phyloP scores from a whole-genome alignment of 2,113 vertebrate genomes.

The Ceyx margarethae region DNA sequence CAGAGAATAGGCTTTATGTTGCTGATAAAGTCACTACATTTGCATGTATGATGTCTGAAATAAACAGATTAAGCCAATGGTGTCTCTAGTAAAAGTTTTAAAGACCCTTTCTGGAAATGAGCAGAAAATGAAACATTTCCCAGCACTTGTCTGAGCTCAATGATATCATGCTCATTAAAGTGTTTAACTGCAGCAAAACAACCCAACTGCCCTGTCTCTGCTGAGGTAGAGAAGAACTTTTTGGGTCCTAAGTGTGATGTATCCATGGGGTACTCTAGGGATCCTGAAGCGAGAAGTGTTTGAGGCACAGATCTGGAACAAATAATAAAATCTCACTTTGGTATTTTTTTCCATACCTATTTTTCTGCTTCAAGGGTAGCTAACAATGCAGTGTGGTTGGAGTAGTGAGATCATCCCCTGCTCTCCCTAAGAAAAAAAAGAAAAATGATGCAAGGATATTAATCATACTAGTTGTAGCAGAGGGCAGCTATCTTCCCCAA shows the following conservation, averaged over 20 bases:
- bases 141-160: neutral
- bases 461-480: constrained; percentile 35
- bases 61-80: neutral
- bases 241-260: neutral
- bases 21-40: constrained; percentile 33
- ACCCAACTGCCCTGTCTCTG: neutral
- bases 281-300: neutral
- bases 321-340: neutral
- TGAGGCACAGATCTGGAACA: neutral
- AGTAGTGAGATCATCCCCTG: neutral
- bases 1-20: neutral
- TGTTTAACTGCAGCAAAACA: neutral
- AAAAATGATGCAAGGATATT: neutral
- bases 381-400: neutral
- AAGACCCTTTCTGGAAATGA: neutral
- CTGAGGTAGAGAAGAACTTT: neutral
- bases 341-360: neutral
- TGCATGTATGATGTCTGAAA: constrained; percentile 16
- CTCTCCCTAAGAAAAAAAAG: neutral
- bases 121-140: neutral
- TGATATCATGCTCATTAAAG: neutral
- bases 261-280: neutral
- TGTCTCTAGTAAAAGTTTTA: neutral
- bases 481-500: constrained; percentile 30
- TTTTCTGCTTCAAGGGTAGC: constrained; percentile 25